Conservation (phyloP, 2,888 invertebrate species). For the Cephus spinipes region DNA sequence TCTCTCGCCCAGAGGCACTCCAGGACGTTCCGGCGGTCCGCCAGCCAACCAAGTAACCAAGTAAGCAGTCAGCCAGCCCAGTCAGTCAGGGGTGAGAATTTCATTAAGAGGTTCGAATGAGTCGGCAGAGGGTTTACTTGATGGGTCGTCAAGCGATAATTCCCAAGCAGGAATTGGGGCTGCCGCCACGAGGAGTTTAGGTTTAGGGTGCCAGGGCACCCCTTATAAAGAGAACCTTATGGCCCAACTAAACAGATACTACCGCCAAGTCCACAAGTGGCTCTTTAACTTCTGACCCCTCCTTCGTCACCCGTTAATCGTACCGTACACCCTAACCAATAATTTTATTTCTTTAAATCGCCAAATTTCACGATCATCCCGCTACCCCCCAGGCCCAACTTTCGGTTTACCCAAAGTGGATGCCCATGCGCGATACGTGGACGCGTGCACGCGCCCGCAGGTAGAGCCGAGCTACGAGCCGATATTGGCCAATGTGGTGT, state of each 20-base stretch:
- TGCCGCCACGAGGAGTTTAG: constrained; percentile 47
- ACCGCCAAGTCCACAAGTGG: constrained; percentile 66
- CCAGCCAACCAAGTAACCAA: constrained; percentile 44
- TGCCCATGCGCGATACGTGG: neutral
- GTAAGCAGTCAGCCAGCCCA: constrained; percentile 53
- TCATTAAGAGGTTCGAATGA: constrained; percentile 68
- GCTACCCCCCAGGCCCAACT: neutral
- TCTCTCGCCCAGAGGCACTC: constrained; percentile 50
- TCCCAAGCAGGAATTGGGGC: constrained; percentile 59
- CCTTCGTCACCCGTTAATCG: constrained; percentile 63
- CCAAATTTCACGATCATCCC: neutral
- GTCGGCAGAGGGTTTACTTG: constrained; percentile 65
- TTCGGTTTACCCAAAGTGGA: neutral
- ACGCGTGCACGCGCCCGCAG: neutral
- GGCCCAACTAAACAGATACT: constrained; percentile 67
- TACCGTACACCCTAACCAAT: constrained; percentile 41
- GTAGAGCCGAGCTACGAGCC: constrained; percentile 18
- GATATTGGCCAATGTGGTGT: constrained; percentile 58
- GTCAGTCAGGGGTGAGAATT: constrained; percentile 67
- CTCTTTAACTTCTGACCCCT: constrained; percentile 67
- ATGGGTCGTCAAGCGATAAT: constrained; percentile 68
- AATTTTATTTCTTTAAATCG: neutral
- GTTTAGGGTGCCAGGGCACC: constrained; percentile 53
- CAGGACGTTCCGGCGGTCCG: constrained; percentile 57
- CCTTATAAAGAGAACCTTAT: constrained; percentile 66